Evolutionary conservation across 2,797 vertebrate genomes (phyloP), one percentile per base, ranked within the genome.

Genomic region (Champsocephalus esox): DNA sequence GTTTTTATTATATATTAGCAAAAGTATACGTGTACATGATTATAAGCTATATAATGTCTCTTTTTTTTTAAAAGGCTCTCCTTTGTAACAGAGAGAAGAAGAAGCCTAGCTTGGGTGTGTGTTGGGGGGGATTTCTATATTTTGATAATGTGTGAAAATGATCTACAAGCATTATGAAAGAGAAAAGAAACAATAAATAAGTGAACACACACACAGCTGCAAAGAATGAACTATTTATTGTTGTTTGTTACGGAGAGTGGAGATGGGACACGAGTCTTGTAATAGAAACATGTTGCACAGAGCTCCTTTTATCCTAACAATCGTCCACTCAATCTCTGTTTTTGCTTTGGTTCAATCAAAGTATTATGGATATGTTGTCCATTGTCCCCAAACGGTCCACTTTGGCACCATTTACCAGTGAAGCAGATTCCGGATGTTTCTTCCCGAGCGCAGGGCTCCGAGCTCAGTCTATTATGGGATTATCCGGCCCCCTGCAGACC

Each of bases 401-500:
- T 70, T 71, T 57, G 52, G 51, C 63, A 72, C n/a, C 32, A 6
- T 60, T 55, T 43, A 2, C 21, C 46, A 13, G 12, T 51, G 19
- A 69, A 59, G 61, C 54, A 8, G 5, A 46, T 58, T 71, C 48
- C 12, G 14, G 58, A 5, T 2, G 68, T 13, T 57, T 17, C 41
- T 28, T 19, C 57, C 19, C 8, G 34, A 38, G 34, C 34, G 1
- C 9, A 32, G 49, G 28, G 19, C 12, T 14, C 7, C 32, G 59
- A 45, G 56, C 65, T 76, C 52, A 21, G 43, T 24, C 78, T 87
- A 97, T 92, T 96, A 80, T 96, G 94, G 12, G 96, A 96, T 83
- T 96, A 96, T 79, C 98, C 96, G 0, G 96, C 96, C 61, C 97
- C 97, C 74, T 97, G 97, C 61, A 97, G 95, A 48, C 98, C 98